A percentile compares a stretch with the other conserved stretches of the same genome.
phyloP scores from a whole-genome alignment of 2,113 vertebrate genomes.

The Clupea harengus region DNA sequence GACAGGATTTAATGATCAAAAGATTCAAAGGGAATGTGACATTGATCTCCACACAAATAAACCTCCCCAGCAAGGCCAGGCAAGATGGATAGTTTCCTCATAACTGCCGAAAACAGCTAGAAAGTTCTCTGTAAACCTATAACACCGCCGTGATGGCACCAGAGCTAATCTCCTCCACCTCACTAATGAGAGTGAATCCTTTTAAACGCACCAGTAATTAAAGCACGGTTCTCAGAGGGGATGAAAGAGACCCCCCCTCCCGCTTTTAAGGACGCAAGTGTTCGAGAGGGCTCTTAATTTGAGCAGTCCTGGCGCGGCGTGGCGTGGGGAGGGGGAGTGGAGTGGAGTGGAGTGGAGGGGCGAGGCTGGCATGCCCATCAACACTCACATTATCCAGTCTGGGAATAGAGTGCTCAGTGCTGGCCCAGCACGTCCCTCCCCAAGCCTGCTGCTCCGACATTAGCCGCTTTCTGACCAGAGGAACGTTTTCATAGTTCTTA shows the following conservation, averaged over 20 bases:
- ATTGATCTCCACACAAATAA: not conserved
- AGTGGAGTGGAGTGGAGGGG: not conserved
- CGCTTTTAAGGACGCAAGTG: slow-evolving; percentile 39
- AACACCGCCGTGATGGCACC: not conserved
- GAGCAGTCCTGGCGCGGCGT: slow-evolving; percentile 46
- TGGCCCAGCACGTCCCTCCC: not conserved
- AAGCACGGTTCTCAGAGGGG: not conserved
- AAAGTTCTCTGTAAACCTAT: not conserved
- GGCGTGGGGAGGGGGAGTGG: not conserved
- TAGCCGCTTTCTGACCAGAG: too few relatives aligned
- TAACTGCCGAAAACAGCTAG: not conserved
- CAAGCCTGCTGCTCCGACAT: not conserved
- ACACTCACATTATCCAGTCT: not conserved
- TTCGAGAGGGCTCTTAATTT: slow-evolving; percentile 53
- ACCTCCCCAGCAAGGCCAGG: not conserved
- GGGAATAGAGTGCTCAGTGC: not conserved
- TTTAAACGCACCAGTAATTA: slow-evolving; percentile 16
- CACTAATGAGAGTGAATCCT: slow-evolving; percentile 24
- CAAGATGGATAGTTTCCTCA: not conserved
- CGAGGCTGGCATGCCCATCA: not conserved
- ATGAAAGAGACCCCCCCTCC: not conserved
- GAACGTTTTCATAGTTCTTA: too few relatives aligned
- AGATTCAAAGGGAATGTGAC: not conserved
- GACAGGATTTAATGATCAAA: not conserved
- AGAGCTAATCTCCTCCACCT: slow-evolving; percentile 24